Evolutionary conservation across 2,888 invertebrate species (phyloP), one percentile per base, ranked within the genome.

Genomic region (Zaprionus obscuricornis): DNA sequence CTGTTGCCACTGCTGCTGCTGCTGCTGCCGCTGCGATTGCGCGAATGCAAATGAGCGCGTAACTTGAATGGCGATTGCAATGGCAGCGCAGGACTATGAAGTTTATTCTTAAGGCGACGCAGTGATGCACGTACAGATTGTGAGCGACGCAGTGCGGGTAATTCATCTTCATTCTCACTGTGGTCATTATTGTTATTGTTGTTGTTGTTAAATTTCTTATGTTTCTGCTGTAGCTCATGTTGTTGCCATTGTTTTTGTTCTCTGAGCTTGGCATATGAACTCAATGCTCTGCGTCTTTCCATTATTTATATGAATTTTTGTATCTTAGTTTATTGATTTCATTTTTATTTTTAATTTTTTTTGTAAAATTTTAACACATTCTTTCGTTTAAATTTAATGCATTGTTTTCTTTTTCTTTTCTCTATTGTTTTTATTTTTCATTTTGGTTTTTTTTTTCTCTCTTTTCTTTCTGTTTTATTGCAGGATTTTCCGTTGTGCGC

Each of bases 121-220:
- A 95, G 90, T 72, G 94, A 94, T 73, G 94, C 93, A 79, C 94
- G 92, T 87, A 94, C 94, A 69, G 94, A 94, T 88, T 93, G 92
- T 71, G 94, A 92, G 72, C 94, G 92, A 71, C 93, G 93, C 76
- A 92, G 58, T 2, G 70, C 56, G 17, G 85, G 85, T 49, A 76
- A 24, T 0, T 63, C 59, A 40, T 79, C 46, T 26, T 33, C 49
- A 1, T 45, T 27, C n/a, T 46, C 69, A 33, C 39, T 40, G 14
- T 47, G 65, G 22, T 20, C 14, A 8, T 50, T 46, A 40, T 39
- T 31, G 5, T 39, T 22, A 13, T 17, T 45, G 13, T 37, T 24
- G 24, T 37, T 51, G 18, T 51, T 18, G 10, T 24, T 20, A 16
- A n/a, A n/a, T n/a, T n/a, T n/a, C n/a, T 33, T 26, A 27, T 45